Percentiles rank a stretch among this genome's conserved stretches.
phyloP scores from a whole-genome alignment of 2,888 invertebrate species.

The Meliscaeva auricollis region DNA sequence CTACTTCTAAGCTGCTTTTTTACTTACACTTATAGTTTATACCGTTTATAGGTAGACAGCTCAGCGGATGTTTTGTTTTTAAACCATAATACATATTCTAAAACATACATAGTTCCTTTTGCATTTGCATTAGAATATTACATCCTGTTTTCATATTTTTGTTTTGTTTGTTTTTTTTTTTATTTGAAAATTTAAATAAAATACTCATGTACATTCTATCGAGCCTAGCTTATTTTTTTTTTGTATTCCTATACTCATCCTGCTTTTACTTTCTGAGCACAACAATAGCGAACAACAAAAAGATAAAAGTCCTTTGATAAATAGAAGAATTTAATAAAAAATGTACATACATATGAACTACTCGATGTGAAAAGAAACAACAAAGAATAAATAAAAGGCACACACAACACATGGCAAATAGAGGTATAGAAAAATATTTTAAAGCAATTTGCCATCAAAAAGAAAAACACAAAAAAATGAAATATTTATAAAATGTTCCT shows the following conservation, averaged over 20 bases:
- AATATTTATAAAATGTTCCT: conserved; percentile 19
- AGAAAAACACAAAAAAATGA: not conserved
- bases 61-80: no score
- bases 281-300: not conserved
- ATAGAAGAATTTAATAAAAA: conserved; percentile 20
- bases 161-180: not conserved
- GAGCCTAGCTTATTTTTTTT: not conserved
- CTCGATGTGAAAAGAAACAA: not conserved
- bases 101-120: not conserved
- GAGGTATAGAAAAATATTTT: conserved; percentile 9
- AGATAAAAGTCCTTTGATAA: conserved; percentile 10
- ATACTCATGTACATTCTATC: conserved; percentile 3
- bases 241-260: not conserved
- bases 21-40: no score
- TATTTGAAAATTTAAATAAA: conserved; percentile 21
- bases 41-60: no score
- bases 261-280: not conserved
- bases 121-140: conserved; percentile 1
- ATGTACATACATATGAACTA: conserved; percentile 12
- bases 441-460: not conserved
- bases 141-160: not conserved
- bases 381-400: conserved; percentile 1
- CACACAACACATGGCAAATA: not conserved
- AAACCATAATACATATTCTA: no score
- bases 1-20: no score